Evolutionary conservation across 2,113 vertebrate genomes (phyloP).

Genomic region (Ardeotis arabs): DNA sequence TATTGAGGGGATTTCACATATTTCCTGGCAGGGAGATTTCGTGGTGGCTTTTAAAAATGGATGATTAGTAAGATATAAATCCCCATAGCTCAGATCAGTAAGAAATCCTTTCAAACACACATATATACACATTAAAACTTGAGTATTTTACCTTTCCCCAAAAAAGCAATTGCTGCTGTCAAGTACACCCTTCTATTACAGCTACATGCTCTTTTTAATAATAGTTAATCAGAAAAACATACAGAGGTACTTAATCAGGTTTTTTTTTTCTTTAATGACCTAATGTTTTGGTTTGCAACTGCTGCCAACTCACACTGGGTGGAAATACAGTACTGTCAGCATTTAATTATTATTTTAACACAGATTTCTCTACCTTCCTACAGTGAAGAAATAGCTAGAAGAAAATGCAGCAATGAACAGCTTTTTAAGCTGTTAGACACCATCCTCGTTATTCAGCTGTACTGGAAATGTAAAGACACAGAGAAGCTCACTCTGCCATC

Average conservation of each 20-base stretch:
- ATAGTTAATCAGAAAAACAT: conserved; percentile 74
- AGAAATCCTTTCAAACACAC: conserved; percentile 47
- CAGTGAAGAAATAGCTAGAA: conserved; percentile 71
- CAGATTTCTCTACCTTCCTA: conserved; percentile 78
- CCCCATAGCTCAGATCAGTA: conserved; percentile 48
- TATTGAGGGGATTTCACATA: neutral
- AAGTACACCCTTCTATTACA: conserved; percentile 74
- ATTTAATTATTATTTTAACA: conserved; percentile 85
- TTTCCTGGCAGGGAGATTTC: conserved; percentile 32
- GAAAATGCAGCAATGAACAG: conserved; percentile 29
- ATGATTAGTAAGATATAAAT: conserved; percentile 32
- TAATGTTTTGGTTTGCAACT: conserved; percentile 75
- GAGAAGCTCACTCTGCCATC: neutral
- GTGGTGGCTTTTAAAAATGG: neutral
- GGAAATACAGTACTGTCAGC: conserved; percentile 79
- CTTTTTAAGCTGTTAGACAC: conserved; percentile 48
- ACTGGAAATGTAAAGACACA: conserved; percentile 29
- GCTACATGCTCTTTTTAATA: conserved; percentile 67
- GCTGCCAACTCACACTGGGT: conserved; percentile 76
- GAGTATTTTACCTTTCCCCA: conserved; percentile 53
- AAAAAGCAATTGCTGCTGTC: conserved; percentile 71
- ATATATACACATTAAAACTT: neutral
- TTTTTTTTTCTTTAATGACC: conserved; percentile 70
- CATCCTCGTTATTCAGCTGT: neutral
- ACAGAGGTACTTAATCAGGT: conserved; percentile 72